Base-by-base conservation (phyloP, 2,888 invertebrate species). In the Hyposoter didymator region DNA sequence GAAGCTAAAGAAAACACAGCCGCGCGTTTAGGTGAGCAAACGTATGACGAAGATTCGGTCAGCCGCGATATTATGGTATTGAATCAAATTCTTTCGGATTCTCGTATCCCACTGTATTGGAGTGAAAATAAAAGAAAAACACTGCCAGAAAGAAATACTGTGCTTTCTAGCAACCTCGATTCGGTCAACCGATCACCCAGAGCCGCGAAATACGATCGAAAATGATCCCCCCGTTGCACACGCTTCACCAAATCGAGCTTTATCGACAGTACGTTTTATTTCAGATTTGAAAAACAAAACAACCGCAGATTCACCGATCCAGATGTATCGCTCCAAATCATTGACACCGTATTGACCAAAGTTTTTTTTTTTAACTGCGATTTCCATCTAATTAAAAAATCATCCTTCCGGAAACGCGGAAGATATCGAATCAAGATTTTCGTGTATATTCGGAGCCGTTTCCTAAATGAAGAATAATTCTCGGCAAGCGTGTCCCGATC, bases 31-130 rank as follows among this genome's bases (percentile, higher is more conserved):
- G 0, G n/a, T 17, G 49, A 43, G 22, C 22, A 70, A 70, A 70
- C 19, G 32, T 52, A 28, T 43, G 32, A 45, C 83, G 59, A 66
- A 78, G 83, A 83, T 83, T 83, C 74, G 78, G 78, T 59, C 59
- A 49, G 43, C 62, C 59, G 47, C 78, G 62, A 70, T 74, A 59
- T 73, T 73, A 73, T 74, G 43, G 45, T 43, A 64, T 75, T 75
- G 64, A 62, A 75, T 75, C 49, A 75, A 64, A 75, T 75, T 75
- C 75, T 47, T 59, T 28, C 28, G 22, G 45, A 59, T 17, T 45
- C 49, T 64, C 64, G 64, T 28, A 49, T 75, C 64, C 17, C 32
- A n/a, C n/a, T n/a, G n/a, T n/a, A 4, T n/a, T 43, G 14, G 17
- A 22, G 19, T 55, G 17, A 55, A n/a, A 73, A 73, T 22, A 19